These are phyloP conservation scores for Tragulus kanchil DNA, from an alignment of 2,113 vertebrate species.

Conservation along the genomic window DNA sequence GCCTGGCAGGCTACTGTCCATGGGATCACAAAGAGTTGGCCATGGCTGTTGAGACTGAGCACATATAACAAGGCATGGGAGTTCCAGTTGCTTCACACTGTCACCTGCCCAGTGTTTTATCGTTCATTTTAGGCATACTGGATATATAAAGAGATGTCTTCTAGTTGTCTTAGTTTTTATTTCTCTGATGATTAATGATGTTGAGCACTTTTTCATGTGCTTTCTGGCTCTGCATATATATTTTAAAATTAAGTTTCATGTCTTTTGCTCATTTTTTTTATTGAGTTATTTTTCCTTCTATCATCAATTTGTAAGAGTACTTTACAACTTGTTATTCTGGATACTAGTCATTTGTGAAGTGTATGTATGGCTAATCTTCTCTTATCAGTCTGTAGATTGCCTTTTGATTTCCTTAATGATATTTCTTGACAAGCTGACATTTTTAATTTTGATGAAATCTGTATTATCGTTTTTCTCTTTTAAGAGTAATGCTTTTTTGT, in stretches of 20 bases:
- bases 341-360: neutral
- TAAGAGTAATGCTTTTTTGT: neutral
- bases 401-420: conserved; percentile 29
- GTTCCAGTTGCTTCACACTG: neutral
- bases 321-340: conserved; percentile 8
- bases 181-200: neutral
- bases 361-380: neutral
- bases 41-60: too few relatives aligned
- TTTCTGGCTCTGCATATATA: neutral
- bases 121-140: neutral
- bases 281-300: neutral
- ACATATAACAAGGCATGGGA: neutral
- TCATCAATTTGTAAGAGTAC: conserved; percentile 32
- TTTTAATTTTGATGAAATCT: conserved; percentile 38
- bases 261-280: neutral
- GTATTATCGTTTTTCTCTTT: neutral
- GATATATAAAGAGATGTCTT: neutral
- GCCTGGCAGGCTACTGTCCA: too few relatives aligned
- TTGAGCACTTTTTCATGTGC: neutral
- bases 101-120: neutral
- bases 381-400: neutral
- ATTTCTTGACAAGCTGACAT: neutral
- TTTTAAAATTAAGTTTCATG: neutral
- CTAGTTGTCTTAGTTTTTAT: conserved; percentile 5
- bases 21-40: too few relatives aligned